These are phyloP conservation scores for Python bivittatus DNA, from an alignment of 2,113 vertebrate genomes.

Conservation along the genomic window DNA sequence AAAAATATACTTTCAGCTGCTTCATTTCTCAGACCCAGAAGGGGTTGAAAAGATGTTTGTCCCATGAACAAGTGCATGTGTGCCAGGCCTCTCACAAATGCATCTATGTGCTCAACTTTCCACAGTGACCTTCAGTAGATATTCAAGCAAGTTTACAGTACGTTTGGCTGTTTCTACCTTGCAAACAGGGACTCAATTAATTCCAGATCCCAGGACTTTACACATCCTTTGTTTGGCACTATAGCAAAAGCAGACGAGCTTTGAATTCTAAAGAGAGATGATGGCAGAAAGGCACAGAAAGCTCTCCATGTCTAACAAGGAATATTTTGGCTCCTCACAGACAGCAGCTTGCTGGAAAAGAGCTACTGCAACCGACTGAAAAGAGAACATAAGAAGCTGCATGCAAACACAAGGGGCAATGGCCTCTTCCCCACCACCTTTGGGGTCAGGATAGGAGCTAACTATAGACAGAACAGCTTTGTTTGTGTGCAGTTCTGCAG, in stretches of 20 bases:
- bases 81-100: not conserved
- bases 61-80: constrained; percentile 9
- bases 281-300: constrained; percentile 46
- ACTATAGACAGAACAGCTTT: constrained; percentile 25
- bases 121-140: constrained; percentile 15
- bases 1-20: constrained; percentile 49
- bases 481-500: not conserved
- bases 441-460: constrained; percentile 5
- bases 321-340: constrained; percentile 35
- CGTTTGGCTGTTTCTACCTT: constrained; percentile 33
- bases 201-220: constrained; percentile 51
- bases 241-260: constrained; percentile 33
- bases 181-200: constrained; percentile 57
- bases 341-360: constrained; percentile 38
- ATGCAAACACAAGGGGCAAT: not conserved
- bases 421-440: not conserved
- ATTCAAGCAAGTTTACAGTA: constrained; percentile 3
- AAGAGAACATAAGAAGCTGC: constrained; percentile 1
- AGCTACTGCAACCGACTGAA: constrained; percentile 34
- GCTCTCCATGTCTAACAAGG: constrained; percentile 37
- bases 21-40: constrained; percentile 44
- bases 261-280: constrained; percentile 41
- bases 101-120: not conserved
- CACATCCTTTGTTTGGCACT: constrained; percentile 34
- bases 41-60: constrained; percentile 29